Evolutionary conservation across 2,888 invertebrate species (phyloP), one percentile per base, ranked within the genome.

Genomic region (Melanotus villosus): DNA sequence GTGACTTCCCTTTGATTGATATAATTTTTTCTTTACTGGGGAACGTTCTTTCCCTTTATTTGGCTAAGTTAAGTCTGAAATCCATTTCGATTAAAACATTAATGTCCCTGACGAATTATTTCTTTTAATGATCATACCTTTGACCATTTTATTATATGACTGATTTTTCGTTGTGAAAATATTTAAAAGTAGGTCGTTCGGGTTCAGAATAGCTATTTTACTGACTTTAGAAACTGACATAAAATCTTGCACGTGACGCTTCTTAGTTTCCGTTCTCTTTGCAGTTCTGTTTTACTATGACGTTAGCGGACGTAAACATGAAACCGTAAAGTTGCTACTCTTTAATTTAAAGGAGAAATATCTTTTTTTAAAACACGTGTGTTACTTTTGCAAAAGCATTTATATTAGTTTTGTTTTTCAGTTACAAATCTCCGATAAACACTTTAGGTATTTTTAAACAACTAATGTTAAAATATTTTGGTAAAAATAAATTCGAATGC

Each of bases 291-390:
- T 41, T 16, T 14, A 6, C 7, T 7, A 26, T 26, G 4, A 7
- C 14, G 14, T 16, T 2, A 41, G 5, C 12, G 16, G 9, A 41
- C 14, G 14, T 16, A 16, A 41, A 41, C 9, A 3, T 7, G 4
- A 16, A 14, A 9, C 12, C 16, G 16, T 41, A 41, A 41, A 41
- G 41, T 16, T 16, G 41, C 41, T 9, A 16, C 12, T 41, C 16
- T 41, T 14, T 41, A 41, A 41, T 16, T 41, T 41, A 41, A 41
- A 41, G n/a, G n/a, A n/a, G n/a, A n/a, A n/a, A n/a, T n/a, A n/a
- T n/a, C n/a, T n/a, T n/a, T n/a, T n/a, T n/a, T n/a, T n/a, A n/a
- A n/a, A n/a, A n/a, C n/a, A n/a, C n/a, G n/a, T n/a, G n/a, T n/a
- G n/a, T n/a, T n/a, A n/a, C n/a, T n/a, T n/a, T n/a, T n/a, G n/a